A percentile compares a stretch with the other conserved stretches of the same genome.
Conservation (phyloP, 1,140 invertebrate species). For the Contarinia nasturtii region DNA sequence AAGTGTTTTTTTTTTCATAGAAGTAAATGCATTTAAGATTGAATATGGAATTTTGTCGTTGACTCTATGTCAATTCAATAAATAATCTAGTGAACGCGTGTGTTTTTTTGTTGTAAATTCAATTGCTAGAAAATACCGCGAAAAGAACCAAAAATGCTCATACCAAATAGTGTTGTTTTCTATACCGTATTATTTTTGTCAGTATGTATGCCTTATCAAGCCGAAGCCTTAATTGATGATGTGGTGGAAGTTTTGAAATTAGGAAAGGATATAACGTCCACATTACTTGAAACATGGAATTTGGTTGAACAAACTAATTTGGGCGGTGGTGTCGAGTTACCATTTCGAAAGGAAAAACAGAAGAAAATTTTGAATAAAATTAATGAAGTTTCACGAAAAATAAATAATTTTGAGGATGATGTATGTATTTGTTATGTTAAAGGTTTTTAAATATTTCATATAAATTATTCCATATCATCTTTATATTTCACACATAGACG, state of each 20-base stretch:
- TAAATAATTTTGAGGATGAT: slow-evolving; percentile 21
- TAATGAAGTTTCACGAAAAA: slow-evolving; percentile 23
- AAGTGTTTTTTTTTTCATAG: no score
- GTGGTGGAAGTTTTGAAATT: slow-evolving; percentile 37
- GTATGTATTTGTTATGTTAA: slow-evolving; percentile 7
- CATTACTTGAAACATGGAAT: slow-evolving; percentile 38
- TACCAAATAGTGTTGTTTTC: no score
- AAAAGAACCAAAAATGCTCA: no score
- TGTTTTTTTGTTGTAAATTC: no score
- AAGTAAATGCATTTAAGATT: no score
- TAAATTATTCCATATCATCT: background rate
- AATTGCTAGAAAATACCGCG: no score
- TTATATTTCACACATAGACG: slow-evolving; percentile 8
- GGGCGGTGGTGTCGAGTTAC: slow-evolving; percentile 30
- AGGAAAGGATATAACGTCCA: slow-evolving; percentile 33
- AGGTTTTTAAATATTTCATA: background rate
- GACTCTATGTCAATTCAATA: no score
- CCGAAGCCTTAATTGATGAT: slow-evolving; percentile 29
- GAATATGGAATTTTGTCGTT: no score
- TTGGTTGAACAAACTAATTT: slow-evolving; percentile 31
- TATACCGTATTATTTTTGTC: no score
- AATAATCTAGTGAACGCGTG: no score
- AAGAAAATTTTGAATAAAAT: slow-evolving; percentile 29
- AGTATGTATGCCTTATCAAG: background rate
- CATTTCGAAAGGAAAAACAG: slow-evolving; percentile 33